Evolutionary conservation across 1,140 invertebrate genomes (phyloP).

Genomic region (Drosophila bocki): DNA sequence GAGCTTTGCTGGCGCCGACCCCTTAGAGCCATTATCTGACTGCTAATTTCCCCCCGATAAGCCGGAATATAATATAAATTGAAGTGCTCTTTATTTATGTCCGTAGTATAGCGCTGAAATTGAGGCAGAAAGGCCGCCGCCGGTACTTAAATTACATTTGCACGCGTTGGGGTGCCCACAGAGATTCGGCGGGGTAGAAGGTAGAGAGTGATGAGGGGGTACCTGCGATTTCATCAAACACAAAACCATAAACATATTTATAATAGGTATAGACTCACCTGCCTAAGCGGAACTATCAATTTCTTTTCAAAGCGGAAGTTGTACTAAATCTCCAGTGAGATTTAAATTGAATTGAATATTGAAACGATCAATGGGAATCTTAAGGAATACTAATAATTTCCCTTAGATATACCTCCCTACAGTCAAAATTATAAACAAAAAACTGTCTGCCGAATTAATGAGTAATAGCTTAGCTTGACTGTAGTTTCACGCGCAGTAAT

Average conservation of each 20-base stretch:
- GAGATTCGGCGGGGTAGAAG: background rate
- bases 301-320: background rate
- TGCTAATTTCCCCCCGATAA: slow-evolving; percentile 50
- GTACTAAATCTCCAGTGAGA: background rate
- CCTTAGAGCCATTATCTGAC: slow-evolving; percentile 21
- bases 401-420: too few species aligned
- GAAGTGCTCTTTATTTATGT: slow-evolving; percentile 52
- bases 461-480: slow-evolving; percentile 3
- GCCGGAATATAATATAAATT: slow-evolving; percentile 50
- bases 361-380: too few species aligned
- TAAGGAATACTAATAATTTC: too few species aligned
- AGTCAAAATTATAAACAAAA: background rate
- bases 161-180: slow-evolving; percentile 23
- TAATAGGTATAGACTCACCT: slow-evolving; percentile 4
- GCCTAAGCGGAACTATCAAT: background rate
- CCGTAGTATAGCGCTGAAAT: slow-evolving; percentile 30
- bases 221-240: slow-evolving; percentile 31
- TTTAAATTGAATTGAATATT: too few species aligned
- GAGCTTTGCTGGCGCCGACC: slow-evolving; percentile 38
- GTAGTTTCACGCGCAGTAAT: slow-evolving; percentile 32
- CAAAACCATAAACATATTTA: slow-evolving; percentile 4
- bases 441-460: background rate
- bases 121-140: slow-evolving; percentile 26
- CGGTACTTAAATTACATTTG: slow-evolving; percentile 46
- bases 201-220: background rate